Conservation (phyloP, 2,888 invertebrate genomes). For the Tanypteryx hageni region DNA sequence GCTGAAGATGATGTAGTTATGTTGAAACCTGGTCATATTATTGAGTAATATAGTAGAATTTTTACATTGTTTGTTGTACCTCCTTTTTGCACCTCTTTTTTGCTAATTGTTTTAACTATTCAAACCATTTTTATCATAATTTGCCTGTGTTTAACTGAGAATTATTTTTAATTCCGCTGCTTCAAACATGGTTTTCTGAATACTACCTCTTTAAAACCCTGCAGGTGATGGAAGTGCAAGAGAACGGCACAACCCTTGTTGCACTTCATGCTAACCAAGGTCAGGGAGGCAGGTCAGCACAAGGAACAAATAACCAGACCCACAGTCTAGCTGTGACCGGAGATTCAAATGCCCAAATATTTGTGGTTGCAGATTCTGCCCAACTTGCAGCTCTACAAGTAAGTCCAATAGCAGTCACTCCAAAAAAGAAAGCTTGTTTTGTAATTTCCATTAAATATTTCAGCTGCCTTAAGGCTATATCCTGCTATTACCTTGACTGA, state of each 20-base stretch:
- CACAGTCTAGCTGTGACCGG: slow-evolving; percentile 63
- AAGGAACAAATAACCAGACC: slow-evolving; percentile 46
- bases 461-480: background rate
- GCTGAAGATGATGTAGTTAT: too few species aligned
- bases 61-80: too few species aligned
- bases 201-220: background rate
- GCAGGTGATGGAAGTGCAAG: slow-evolving; percentile 63
- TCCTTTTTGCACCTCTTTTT: too few species aligned
- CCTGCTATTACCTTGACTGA: background rate
- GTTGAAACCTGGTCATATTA: too few species aligned
- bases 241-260: slow-evolving; percentile 66
- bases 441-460: background rate
- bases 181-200: background rate
- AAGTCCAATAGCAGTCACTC: background rate
- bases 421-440: background rate
- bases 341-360: slow-evolving; percentile 67
- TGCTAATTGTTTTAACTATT: too few species aligned
- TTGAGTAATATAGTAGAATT: too few species aligned
- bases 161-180: too few species aligned
- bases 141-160: too few species aligned
- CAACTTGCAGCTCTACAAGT: slow-evolving; percentile 68
- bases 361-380: slow-evolving; percentile 68
- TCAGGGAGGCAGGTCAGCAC: slow-evolving; percentile 19
- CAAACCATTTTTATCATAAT: too few species aligned
- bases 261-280: slow-evolving; percentile 65